Evolutionary conservation across 2,113 vertebrate genomes (phyloP), one percentile per base, ranked within the genome.

Genomic region (Herpetotheres cachinnans): DNA sequence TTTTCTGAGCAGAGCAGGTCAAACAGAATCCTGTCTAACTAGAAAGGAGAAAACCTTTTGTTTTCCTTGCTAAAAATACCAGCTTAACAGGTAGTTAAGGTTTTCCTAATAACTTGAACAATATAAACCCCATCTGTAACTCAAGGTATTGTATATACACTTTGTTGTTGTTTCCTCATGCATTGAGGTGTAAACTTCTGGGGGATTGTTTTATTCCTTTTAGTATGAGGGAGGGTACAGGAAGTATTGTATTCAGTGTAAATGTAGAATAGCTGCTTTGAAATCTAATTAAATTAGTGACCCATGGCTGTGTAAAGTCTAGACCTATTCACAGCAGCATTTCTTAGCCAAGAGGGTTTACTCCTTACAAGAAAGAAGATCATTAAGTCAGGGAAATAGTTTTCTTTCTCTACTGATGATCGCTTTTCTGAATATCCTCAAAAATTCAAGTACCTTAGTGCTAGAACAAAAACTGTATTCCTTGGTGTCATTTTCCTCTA

Each of bases 201-300:
- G 81, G 86, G 74, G 78, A 94, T 97, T 97, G 95, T 94, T 96
- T 97, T 96, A 96, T 96, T 94, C 95, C 79, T 87, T 92, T 94
- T 89, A 67, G 86, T 85, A 65, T 82, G 94, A 95, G 93, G 95
- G 94, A 96, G 94, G 88, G 85, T 95, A 94, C 95, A 97, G 96
- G 97, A 97, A 97, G 96, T 97, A 95, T 97, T 97, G 97, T 96
- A 89, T 97, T 97, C 96, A 89, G 79, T 93, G 95, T 96, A 97
- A 97, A 97, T 91, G 96, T 96, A 96, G 94, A 95, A 86, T 91
- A 93, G 90, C 92, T 86, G 95, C 97, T 97, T 98, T 97, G 95
- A 98, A 98, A 97, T 96, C 91, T 97, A 98, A 97, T 98, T 98
- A 97, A 97, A 97, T 98, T 97, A 97, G 93, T 96, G 97, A 97